Base-by-base conservation (phyloP, 2,797 vertebrate genomes). In the Dryobates pubescens region DNA sequence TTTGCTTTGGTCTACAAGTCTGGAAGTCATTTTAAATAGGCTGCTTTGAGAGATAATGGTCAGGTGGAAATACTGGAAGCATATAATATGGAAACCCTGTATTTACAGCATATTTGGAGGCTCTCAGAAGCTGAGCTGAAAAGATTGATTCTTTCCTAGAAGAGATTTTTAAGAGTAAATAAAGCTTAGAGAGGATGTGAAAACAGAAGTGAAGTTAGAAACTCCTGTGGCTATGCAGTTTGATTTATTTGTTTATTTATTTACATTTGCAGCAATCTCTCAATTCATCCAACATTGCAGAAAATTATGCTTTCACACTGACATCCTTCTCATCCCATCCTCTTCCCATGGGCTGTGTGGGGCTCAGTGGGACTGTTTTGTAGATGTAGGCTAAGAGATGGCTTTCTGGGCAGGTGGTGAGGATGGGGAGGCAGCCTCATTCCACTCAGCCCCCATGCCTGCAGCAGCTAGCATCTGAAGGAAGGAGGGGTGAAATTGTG, bases 1-100 rank as follows among this genome's bases (percentile, higher is more conserved):
- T 95, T 94, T 96, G 70, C 84, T 93, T 94, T 92, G 89, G 90
- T 88, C 82, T 90, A 75, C 73, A 90, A 94, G 67, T 78, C 90
- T 94, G 89, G 63, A 93, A 95, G 80, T 92, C 0, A 0, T 93
- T 94, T 95, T 90, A 94, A 93, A 92, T 85, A 86, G 87, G 47
- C 67, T 93, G 59, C 82, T 94, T 89, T 93, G 82, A 93, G 85
- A 79, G 86, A 70, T 53, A 92, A 70, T 86, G 94, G 93, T 89
- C 92, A 93, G 93, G 82, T 87, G 70, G 51, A 95, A 93, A 78
- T 95, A 88, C 23, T 53, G 81, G 61, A 93, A 81, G 61, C 45
- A 17, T 81, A 72, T 86, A 58, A 67, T 75, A 32, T 8, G 57
- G 70, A 94, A 93, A 86, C 38, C 17, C 26, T 51, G 26, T 91